These are phyloP conservation scores for Pseudanteris insignis DNA, from an alignment of 2,888 invertebrate genomes.

Conservation along the genomic window DNA sequence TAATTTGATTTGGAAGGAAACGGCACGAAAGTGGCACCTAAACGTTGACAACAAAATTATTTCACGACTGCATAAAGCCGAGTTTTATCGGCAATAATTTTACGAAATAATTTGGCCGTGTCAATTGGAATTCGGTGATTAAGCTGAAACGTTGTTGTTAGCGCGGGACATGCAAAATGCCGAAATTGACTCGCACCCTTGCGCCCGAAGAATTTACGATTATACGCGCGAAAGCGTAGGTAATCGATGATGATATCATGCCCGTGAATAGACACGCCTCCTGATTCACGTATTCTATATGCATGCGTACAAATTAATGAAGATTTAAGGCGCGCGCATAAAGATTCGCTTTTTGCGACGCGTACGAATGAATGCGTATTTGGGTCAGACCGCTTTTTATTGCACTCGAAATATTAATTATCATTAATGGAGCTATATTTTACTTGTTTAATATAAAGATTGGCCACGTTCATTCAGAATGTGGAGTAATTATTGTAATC, in stretches of 20 bases:
- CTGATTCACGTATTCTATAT: slow-evolving; percentile 50
- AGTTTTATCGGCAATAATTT: slow-evolving; percentile 33
- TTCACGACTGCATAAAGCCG: slow-evolving; percentile 31
- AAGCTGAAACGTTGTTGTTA: slow-evolving; percentile 21
- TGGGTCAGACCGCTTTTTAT: slow-evolving; percentile 39
- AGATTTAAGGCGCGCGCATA: slow-evolving; percentile 33
- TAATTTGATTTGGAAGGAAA: slow-evolving; percentile 19
- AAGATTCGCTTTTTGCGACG: slow-evolving; percentile 32
- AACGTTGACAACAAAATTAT: slow-evolving; percentile 25
- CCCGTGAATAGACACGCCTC: slow-evolving; percentile 64
- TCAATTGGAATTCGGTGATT: slow-evolving; percentile 36
- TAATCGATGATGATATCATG: slow-evolving; percentile 65
- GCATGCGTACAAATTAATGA: slow-evolving; percentile 37
- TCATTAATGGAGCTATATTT: slow-evolving; percentile 43
- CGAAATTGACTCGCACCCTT: slow-evolving; percentile 35
- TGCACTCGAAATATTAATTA: slow-evolving; percentile 42
- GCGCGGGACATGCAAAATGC: slow-evolving; percentile 25
- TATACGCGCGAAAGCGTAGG: slow-evolving; percentile 65
- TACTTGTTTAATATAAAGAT: slow-evolving; percentile 39
- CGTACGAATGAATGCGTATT: slow-evolving; percentile 21
- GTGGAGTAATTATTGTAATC: slow-evolving; percentile 38
- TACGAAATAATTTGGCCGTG: slow-evolving; percentile 32
- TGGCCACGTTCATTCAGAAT: slow-evolving; percentile 23
- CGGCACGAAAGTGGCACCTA: slow-evolving; percentile 19
- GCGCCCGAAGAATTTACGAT: slow-evolving; percentile 30